Conservation (phyloP, 2,888 invertebrate genomes). For the Helobdella robusta region DNA sequence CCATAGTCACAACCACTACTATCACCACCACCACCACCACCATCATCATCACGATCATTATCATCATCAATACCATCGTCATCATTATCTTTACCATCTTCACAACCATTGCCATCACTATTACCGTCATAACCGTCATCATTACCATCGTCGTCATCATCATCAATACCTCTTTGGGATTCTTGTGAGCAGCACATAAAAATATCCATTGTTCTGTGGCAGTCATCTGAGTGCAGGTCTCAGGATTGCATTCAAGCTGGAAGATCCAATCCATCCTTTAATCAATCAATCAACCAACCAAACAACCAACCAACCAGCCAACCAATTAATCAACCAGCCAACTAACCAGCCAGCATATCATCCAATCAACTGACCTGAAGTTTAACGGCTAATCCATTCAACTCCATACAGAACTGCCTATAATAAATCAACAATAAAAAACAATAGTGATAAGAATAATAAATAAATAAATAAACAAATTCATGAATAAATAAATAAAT, state of each 20-base stretch:
- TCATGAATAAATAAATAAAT: too few species aligned
- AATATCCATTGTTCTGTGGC: slow-evolving; percentile 99
- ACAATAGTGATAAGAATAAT: too few species aligned
- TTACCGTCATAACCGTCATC: neutral
- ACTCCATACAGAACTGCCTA: slow-evolving; percentile 97
- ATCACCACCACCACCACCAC: neutral
- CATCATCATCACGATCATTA: neutral
- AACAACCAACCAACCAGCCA: too few species aligned
- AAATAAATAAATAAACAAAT: too few species aligned
- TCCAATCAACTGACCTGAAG: slow-evolving; percentile 65
- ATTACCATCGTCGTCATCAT: neutral
- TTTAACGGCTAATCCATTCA: slow-evolving; percentile 93
- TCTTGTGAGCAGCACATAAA: slow-evolving; percentile 97
- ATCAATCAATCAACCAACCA: too few species aligned
- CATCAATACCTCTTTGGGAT: slow-evolving; percentile 72
- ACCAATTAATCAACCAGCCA: too few species aligned
- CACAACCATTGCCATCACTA: neutral
- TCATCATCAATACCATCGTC: neutral
- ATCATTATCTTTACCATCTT: neutral
- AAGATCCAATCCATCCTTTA: too few species aligned
- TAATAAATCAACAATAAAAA: too few species aligned
- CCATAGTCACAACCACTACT: too few species aligned
- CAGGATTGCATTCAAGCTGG: slow-evolving; percentile 81
- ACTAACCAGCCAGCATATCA: too few species aligned
- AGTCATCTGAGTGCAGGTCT: slow-evolving; percentile 97